Percentiles rank a stretch among this genome's conserved stretches.
These are phyloP conservation scores for Probosciger aterrimus DNA, from an alignment of 2,113 vertebrate species.

Conservation along the genomic window DNA sequence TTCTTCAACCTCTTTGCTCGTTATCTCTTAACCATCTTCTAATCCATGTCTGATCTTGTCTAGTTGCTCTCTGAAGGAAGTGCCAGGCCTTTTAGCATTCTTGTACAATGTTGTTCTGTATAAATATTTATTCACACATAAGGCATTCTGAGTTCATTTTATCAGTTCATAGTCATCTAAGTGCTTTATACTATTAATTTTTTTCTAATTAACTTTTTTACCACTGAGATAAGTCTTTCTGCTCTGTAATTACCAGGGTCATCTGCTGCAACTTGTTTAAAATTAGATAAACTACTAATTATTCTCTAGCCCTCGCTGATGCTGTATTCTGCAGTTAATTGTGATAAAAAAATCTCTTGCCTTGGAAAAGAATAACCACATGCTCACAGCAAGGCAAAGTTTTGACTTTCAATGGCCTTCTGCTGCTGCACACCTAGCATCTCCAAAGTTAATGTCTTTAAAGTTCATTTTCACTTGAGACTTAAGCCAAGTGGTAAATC, in stretches of 20 bases:
- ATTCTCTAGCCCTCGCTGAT: background rate
- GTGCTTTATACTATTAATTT: background rate
- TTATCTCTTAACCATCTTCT: background rate
- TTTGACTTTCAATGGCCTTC: background rate
- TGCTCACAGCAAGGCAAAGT: background rate
- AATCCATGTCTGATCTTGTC: background rate
- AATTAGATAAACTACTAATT: conserved; percentile 25
- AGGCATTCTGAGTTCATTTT: background rate
- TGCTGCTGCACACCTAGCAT: background rate
- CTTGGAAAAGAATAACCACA: background rate
- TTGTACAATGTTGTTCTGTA: background rate
- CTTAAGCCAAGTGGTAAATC: background rate
- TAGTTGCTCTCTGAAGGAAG: background rate
- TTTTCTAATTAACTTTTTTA: conserved; percentile 44
- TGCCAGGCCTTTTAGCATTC: background rate
- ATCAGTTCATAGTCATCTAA: conserved; percentile 1
- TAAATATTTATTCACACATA: conserved; percentile 24
- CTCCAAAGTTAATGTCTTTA: background rate
- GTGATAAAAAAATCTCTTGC: background rate
- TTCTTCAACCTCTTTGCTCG: background rate
- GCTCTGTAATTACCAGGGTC: conserved; percentile 31
- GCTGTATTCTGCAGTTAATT: background rate
- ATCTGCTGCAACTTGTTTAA: background rate
- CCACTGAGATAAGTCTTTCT: background rate
- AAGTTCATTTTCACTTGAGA: background rate